Base-by-base conservation (phyloP, 2,797 vertebrate genomes). In the Hephaestus fuliginosus region DNA sequence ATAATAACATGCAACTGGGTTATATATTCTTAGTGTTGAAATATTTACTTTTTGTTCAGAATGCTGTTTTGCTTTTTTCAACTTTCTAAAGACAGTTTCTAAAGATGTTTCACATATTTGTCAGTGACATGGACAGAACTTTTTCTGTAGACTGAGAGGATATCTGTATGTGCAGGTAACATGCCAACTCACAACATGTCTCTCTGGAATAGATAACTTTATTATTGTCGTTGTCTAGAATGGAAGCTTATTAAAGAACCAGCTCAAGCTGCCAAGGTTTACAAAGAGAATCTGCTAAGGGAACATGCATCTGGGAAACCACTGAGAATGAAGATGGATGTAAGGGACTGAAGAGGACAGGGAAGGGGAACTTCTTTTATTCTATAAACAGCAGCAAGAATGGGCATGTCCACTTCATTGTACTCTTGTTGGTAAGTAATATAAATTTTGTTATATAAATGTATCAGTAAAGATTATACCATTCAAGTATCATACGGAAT, bases 381-480 rank as follows among this genome's bases (percentile, higher is more conserved):
- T 71, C 28, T 78, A 70, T 49, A 70, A 78, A 63, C 36, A 28
- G 51, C 36, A 5, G 41, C 57, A 69, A 6, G 65, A 69, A 51
- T 76, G 73, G 73, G 63, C 53, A 58, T 58, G 63, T 49, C 74
- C 74, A 51, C 64, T 68, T 43, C 44, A 61, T 0, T 76, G 74
- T 43, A 76, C 53, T 14, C 64, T 76, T 67, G 0, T 28, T 28
- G 71, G 49, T 64, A 25, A 3, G 36, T 41, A 63, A 39, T 39
- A 53, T 61, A 61, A 41, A 41, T n/a, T 13, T 25, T 53, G 11
- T 53, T 13, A 61, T 6, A 64, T 46, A 30, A 22, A 61, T 61
- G 20, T 22, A 14, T 61, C 17, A 30, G 36, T 55, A 69, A 44
- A 15, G 33, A n/a, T n/a, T 52, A 52, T 56, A 69, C 39, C 36